These are phyloP conservation scores for Sarcophaga rosellei DNA, from an alignment of 2,888 invertebrate species.

Conservation along the genomic window DNA sequence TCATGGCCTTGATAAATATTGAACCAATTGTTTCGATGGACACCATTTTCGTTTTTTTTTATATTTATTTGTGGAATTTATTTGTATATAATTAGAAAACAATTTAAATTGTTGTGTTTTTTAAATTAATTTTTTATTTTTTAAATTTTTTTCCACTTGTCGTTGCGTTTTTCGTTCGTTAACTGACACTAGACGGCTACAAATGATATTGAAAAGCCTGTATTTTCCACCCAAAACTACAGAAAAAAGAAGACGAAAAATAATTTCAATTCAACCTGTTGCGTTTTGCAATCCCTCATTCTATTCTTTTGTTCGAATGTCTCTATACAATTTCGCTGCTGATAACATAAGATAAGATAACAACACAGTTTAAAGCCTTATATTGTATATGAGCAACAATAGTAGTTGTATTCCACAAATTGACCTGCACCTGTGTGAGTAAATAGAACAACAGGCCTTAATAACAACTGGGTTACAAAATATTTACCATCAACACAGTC, in stretches of 20 bases:
- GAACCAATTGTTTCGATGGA: slow-evolving; percentile 91
- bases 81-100: slow-evolving; percentile 19
- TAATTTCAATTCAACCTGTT: slow-evolving; percentile 65
- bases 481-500: slow-evolving; percentile 8
- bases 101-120: slow-evolving; percentile 10
- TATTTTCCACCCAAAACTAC: slow-evolving; percentile 42
- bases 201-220: slow-evolving; percentile 59
- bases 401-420: background rate
- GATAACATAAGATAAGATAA: slow-evolving; percentile 69
- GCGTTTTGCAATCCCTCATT: slow-evolving; percentile 73
- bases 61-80: slow-evolving; percentile 4
- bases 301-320: slow-evolving; percentile 11
- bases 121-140: slow-evolving; percentile 35
- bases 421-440: background rate
- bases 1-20: slow-evolving; percentile 90
- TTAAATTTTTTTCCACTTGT: slow-evolving; percentile 41
- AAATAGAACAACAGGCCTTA: too few relatives aligned
- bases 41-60: slow-evolving; percentile 84
- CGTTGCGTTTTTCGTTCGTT: slow-evolving; percentile 73
- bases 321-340: slow-evolving; percentile 25
- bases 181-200: slow-evolving; percentile 72
- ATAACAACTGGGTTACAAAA: slow-evolving; percentile 44
- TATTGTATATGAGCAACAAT: background rate
- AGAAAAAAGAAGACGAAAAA: slow-evolving; percentile 29
- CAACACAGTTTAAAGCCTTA: slow-evolving; percentile 65